Percentiles rank a stretch among this genome's conserved stretches.
Evolutionary conservation across 2,113 vertebrate genomes (phyloP).

Genomic region (Cynoglossus semilaevis): DNA sequence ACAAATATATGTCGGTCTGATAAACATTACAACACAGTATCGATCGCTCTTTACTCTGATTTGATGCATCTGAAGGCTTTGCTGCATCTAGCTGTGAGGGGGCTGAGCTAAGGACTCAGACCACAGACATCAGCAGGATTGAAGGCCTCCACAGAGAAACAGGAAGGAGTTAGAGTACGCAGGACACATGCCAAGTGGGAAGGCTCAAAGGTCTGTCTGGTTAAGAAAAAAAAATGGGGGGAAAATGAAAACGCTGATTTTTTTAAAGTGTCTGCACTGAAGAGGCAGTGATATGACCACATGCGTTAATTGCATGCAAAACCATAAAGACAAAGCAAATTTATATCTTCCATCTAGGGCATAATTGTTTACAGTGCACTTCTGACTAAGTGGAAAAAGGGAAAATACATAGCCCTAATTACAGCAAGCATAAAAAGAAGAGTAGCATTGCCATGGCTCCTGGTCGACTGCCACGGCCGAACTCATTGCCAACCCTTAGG

Average conservation of each 20-base stretch:
- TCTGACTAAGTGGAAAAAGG: constrained; percentile 19
- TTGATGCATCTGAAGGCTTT: constrained; percentile 55
- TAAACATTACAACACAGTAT: constrained; percentile 59
- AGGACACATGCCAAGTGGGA: constrained; percentile 43
- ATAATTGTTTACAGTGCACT: constrained; percentile 13
- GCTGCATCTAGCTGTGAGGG: constrained; percentile 45
- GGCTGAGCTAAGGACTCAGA: constrained; percentile 33
- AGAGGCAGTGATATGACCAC: background rate
- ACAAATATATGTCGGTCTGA: constrained; percentile 52
- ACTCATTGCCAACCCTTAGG: constrained; percentile 65
- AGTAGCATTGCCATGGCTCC: constrained; percentile 39
- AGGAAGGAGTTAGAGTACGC: constrained; percentile 47
- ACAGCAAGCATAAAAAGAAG: constrained; percentile 30
- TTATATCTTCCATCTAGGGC: constrained; percentile 6
- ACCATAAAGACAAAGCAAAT: background rate
- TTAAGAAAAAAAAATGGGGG: constrained; percentile 16
- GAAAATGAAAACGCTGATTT: constrained; percentile 18
- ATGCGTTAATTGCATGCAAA: constrained; percentile 5
- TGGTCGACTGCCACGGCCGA: constrained; percentile 67
- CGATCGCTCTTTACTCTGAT: constrained; percentile 60
- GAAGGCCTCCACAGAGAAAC: constrained; percentile 46
- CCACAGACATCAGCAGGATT: constrained; percentile 58
- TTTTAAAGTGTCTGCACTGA: constrained; percentile 1
- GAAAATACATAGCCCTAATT: constrained; percentile 17
- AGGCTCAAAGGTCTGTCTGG: constrained; percentile 37